phyloP scores from a whole-genome alignment of 2,113 vertebrate genomes.

The Gymnorhina tibicen region DNA sequence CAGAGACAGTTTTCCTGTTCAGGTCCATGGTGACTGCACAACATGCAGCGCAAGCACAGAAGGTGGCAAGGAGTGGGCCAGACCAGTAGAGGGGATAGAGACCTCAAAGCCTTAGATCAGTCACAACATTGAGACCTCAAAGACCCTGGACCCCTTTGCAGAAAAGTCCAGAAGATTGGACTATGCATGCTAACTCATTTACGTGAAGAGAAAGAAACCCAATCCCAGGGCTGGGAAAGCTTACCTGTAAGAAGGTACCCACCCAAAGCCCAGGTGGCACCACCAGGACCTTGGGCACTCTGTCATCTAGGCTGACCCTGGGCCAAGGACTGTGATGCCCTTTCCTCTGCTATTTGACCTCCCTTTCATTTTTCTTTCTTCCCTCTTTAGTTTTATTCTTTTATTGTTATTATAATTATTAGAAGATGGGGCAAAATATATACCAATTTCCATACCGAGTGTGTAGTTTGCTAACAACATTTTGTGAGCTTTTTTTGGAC shows the following conservation, averaged over 20 bases:
- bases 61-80: not conserved
- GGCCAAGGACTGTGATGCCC: not conserved
- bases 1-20: not conserved
- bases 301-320: too few relatives aligned
- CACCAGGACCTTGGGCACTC: too few relatives aligned
- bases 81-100: not conserved
- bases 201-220: not conserved
- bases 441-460: accelerated
- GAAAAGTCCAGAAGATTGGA: not conserved
- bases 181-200: too few relatives aligned
- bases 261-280: not conserved
- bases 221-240: not conserved
- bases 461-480: not conserved
- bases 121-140: not conserved
- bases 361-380: not conserved
- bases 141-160: not conserved
- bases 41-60: accelerated
- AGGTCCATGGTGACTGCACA: not conserved
- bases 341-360: not conserved
- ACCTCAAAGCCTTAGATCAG: not conserved
- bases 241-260: accelerated
- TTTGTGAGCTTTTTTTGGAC: not conserved
- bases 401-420: not conserved
- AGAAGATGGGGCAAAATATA: not conserved
- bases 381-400: not conserved